Conservation (phyloP, 1,140 invertebrate species). For the Capitella teleta region DNA sequence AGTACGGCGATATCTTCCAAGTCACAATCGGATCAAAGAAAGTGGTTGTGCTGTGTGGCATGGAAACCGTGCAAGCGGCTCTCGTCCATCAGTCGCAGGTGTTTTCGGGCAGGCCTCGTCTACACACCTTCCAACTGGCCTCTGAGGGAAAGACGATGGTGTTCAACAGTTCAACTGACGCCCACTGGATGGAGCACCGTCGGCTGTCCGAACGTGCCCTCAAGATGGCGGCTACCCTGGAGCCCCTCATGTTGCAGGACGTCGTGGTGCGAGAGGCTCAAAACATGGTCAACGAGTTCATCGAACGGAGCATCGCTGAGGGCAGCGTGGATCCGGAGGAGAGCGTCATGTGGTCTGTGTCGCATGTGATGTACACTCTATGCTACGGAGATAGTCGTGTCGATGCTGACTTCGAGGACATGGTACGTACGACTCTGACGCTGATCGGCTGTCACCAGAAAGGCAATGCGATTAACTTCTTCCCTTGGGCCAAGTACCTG, state of each 20-base stretch:
- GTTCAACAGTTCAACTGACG: slow-evolving; percentile 24
- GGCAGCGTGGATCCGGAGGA: not conserved
- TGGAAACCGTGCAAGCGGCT: too few relatives aligned
- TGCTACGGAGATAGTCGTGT: slow-evolving; percentile 5
- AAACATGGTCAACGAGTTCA: not conserved
- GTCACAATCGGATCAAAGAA: too few relatives aligned
- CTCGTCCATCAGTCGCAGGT: too few relatives aligned
- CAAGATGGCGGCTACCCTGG: slow-evolving; percentile 23
- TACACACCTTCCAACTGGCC: not conserved
- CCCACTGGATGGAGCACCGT: slow-evolving; percentile 25
- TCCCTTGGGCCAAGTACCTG: not conserved
- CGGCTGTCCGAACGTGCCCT: slow-evolving; percentile 22
- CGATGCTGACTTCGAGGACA: not conserved
- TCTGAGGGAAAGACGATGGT: slow-evolving; percentile 27
- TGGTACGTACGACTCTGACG: not conserved
- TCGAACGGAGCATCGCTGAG: not conserved
- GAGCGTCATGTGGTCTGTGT: slow-evolving; percentile 1
- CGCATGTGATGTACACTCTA: slow-evolving; percentile 2
- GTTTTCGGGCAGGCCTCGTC: too few relatives aligned
- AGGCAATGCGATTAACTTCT: slow-evolving; percentile 4
- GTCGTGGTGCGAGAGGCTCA: not conserved
- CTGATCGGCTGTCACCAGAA: slow-evolving; percentile 2
- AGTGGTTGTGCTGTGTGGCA: too few relatives aligned
- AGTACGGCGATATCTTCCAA: too few relatives aligned
- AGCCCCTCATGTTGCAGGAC: slow-evolving; percentile 9